Base-by-base conservation (phyloP, 2,797 vertebrate genomes). In the Pyrrhura leucotis region DNA sequence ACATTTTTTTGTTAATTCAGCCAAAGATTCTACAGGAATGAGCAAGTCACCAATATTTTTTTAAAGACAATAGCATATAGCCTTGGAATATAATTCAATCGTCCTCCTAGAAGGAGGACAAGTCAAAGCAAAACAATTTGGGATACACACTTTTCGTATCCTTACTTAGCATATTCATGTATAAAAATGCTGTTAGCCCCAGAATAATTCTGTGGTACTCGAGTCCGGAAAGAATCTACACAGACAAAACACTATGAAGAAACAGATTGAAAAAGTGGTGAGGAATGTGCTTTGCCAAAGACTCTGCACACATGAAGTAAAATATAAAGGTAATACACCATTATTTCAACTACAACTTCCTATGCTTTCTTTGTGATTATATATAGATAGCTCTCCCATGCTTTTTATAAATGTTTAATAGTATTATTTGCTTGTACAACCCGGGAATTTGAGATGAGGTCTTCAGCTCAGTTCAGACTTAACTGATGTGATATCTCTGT, bases 341-440 rank as follows among this genome's bases (percentile, higher is more conserved):
- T 85, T 91, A 87, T 59, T 90, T 93, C 74, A 87, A 74, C 45
- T 48, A 69, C 40, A 88, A 17, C 40, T 62, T 91, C 83, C 80
- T 56, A 6, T 62, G 51, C 35, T 76, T 91, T 73, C 71, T 76
- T 79, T 88, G 85, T 89, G 71, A 77, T 76, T 90, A 84, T 53
- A 86, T 21, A 81, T 2, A 91, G 76, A 82, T 33, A 62, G 28
- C 22, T 86, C 80, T 84, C 50, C 37, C 58, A 66, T 28, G 58
- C 29, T 63, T 82, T 82, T 79, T 28, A 87, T 88, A 79, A 92
- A 90, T 87, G 74, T 87, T 94, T 94, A 76, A 67, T 82, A 63
- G 28, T n/a, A 71, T 39, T 85, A 93, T 67, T 77, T 93, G 71
- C 74, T 82, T 67, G 47, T 48, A 76, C 44, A 67, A 86, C 58